Evolutionary conservation across 2,888 invertebrate species (phyloP), one percentile per base, ranked within the genome.

Genomic region (Orgyia antiqua): DNA sequence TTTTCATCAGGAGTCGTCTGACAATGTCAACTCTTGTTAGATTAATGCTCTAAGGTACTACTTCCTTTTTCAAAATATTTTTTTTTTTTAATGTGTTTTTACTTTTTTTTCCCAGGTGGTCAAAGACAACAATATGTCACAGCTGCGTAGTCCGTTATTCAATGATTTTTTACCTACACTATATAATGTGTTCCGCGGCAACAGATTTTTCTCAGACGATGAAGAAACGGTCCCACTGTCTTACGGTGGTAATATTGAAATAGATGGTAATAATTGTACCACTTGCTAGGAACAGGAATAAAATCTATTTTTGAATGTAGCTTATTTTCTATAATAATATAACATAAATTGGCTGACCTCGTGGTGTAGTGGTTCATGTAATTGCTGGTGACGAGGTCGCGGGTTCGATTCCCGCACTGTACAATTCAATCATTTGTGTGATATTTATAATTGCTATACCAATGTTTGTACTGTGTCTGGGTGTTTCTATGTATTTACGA

Each of bases 91-190:
- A n/a, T n/a, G n/a, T n/a, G n/a, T n/a, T n/a, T n/a, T n/a, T n/a
- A n/a, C n/a, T n/a, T n/a, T n/a, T n/a, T n/a, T n/a, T n/a, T 36
- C 72, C 0, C 72, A 87, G 87, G 67, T 72, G 17, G 72, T 87
- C 2, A 66, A 69, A 10, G 68, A 75, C 10, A 87, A 87, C 61
- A 51, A 62, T 27, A 55, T 47, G 8, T 52, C 71, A 0, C 53
- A 55, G 5, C 44, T 62, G 0, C 62, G 71, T 18, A 77, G 78
- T 47, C 78, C 83, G 1, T 34, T 87, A 34, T 84, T 86, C 72
- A 76, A 76, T 52, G 83, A 83, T 57, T 86, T 84, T 63, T 64
- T 87, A 51, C 86, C 87, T 38, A 63, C 78, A 33, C 58, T 87
- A 29, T 83, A 80, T 60, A 74, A 66, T 50, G 77, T 78, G 25